Base-by-base conservation (phyloP, 2,888 invertebrate genomes). In the Platypus cylindrus region DNA sequence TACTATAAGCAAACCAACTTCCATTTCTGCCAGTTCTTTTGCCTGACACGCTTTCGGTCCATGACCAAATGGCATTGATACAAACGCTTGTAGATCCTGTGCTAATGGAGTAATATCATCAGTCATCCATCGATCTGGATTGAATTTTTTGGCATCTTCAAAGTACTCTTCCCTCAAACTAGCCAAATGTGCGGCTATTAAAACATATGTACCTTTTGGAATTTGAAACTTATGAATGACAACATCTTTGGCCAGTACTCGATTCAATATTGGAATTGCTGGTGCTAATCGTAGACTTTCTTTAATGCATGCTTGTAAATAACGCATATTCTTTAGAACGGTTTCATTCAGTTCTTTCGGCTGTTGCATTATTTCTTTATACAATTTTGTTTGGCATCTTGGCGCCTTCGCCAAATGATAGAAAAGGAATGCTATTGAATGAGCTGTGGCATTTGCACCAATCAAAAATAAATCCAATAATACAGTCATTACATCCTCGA, bases 321-420 rank as follows among this genome's bases (percentile, higher is more conserved):
- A 77, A 0, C 68, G 68, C 47, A 66, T 56, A 3, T 52, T 48
- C 23, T 55, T 55, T 2, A 52, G 48, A 8, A 58, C 31, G 4
- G 46, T 46, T 7, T 37, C 37, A 2, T 44, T 40, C 7, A 44
- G 17, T 29, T 56, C 58, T 23, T 54, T 45, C 3, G 45, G 31
- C 12, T 45, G 44, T 4, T 51, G 47, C 20, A 53, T 53, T 14
- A 78, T 60, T 62, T 83, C 82, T n/a, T 71, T 63, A 43, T 66
- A 66, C 1, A 81, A 59, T 36, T 60, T 61, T 34, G 68, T 68
- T 54, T 83, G 83, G 5, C 65, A 64, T 37, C 70, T 65, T 26
- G 74, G 75, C 53, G 75, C 69, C 45, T 67, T 71, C 0, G 81
- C 74, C 46, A 84, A 56, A 48, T 73, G 69, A 51, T 79, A 83